Evolutionary conservation across 2,113 vertebrate species (phyloP), one percentile per base, ranked within the genome.

Genomic region (Alouatta palliata): DNA sequence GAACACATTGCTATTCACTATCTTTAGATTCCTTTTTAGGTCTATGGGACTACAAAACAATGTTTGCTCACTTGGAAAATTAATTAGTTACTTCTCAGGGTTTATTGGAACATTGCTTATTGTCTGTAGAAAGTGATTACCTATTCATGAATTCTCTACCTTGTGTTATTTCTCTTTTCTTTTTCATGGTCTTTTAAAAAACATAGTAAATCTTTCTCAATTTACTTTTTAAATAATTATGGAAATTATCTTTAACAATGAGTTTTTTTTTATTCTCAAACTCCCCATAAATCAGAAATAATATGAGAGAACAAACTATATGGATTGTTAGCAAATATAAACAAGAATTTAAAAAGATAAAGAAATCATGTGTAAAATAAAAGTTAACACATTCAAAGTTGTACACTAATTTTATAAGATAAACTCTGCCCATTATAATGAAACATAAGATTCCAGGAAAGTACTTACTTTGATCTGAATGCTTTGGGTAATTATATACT

Each of bases 51-150:
- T 77, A 94, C 54, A 97, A 92, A 97, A 97, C 96, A 97, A 96
- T 96, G 96, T 96, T 96, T 98, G 76, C 85, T 97, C 90, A 97
- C 61, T 96, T 89, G 68, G 97, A 97, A 98, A 97, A 96, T 93
- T 97, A 97, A 97, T 98, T 96, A 91, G 80, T 86, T 96, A 91
- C 97, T 97, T 98, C 54, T 96, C 70, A 94, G 88, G 16, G 54
- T 77, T 97, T 95, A 80, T 82, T 95, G 94, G 96, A 95, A 95
- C 86, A 71, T 94, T 97, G 95, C 70, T 97, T 97, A 97, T 97
- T 98, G 87, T 97, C 90, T 97, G 52, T 87, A 80, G 90, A 95
- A 88, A 96, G 77, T 97, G 79, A 96, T 97, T 97, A 97, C 9
- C 80, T 96, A 97, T 91, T 97, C 94, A 96, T 88, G 66, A 97